Evolutionary conservation across 2,888 invertebrate species (phyloP), one percentile per base, ranked within the genome.

Genomic region (Drosophila mayaguana): DNA sequence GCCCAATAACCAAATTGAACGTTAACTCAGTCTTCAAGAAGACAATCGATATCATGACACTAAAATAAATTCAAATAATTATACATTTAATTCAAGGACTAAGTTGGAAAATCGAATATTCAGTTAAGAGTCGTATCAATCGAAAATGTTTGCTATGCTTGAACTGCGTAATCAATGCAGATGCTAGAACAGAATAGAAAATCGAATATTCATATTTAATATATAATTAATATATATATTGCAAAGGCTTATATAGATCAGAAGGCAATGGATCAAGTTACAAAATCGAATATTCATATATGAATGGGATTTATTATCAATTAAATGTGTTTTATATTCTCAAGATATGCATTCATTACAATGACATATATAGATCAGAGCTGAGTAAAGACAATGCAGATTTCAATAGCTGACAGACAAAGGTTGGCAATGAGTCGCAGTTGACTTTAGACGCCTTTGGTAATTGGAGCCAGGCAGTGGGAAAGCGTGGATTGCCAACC

Each of bases 391-490:
- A 78, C 75, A 78, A 68, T 68, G 63, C 32, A 42, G 56, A 18
- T 46, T 57, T 9, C 55, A 67, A 38, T 32, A 3, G 0, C 18
- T 32, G 32, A 8, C 3, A 32, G 50, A 34, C 50, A 34, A n/a
- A 50, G 56, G 25, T 9, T 77, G 72, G 54, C 20, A 70, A 59
- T 57, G 70, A 61, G n/a, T 40, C 20, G 62, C 51, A 60, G 75
- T 75, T 72, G 57, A 75, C 65, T 70, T 43, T 34, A 38, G 66
- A 54, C 46, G 71, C 56, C 74, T 78, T 81, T 43, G 74, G 78
- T 73, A 79, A 70, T 64, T 64, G 66, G 73, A 72, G 54, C 64
- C 63, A 60, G 63, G 40, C 70, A 84, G 67, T 84, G 88, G 82
- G 82, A 82, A 87, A 51, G 62, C 40, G 51, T 48, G 56, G 32